Percentiles rank a stretch among this genome's conserved stretches.
phyloP scores from a whole-genome alignment of 1,140 invertebrate genomes.

The Drosophila rufa region DNA sequence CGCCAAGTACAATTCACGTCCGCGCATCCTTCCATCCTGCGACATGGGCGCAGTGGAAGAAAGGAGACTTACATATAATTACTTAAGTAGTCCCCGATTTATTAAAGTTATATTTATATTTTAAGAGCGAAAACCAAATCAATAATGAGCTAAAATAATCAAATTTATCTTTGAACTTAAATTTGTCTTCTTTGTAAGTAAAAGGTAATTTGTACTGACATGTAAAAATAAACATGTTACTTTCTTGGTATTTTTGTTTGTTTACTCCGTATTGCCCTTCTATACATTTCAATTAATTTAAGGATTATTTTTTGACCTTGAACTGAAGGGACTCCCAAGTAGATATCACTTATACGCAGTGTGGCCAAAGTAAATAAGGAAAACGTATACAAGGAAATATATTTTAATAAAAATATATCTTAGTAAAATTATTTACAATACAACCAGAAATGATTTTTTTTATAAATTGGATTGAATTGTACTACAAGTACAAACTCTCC shows the following conservation, averaged over 20 bases:
- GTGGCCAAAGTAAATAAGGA: background rate
- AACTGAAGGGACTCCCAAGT: background rate
- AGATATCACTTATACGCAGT: slow-evolving; percentile 13
- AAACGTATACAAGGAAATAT: too few species aligned
- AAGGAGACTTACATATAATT: slow-evolving; percentile 13
- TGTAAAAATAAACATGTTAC: too few species aligned
- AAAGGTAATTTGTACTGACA: too few species aligned
- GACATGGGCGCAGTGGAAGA: background rate
- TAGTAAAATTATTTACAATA: too few species aligned
- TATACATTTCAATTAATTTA: background rate
- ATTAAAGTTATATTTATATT: background rate
- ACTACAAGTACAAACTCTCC: too few species aligned
- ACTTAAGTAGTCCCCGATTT: background rate
- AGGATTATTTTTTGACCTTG: too few species aligned
- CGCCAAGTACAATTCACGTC: slow-evolving; percentile 52
- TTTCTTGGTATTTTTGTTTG: too few species aligned
- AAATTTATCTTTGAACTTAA: too few species aligned
- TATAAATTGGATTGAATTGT: background rate
- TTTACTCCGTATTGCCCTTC: background rate
- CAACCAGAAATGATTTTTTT: background rate
- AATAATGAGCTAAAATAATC: background rate
- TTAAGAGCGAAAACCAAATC: background rate
- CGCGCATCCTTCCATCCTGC: slow-evolving; percentile 5
- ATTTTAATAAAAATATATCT: too few species aligned
- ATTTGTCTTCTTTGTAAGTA: too few species aligned